Conservation (phyloP, 1,140 invertebrate species). For the Arion vulgaris region DNA sequence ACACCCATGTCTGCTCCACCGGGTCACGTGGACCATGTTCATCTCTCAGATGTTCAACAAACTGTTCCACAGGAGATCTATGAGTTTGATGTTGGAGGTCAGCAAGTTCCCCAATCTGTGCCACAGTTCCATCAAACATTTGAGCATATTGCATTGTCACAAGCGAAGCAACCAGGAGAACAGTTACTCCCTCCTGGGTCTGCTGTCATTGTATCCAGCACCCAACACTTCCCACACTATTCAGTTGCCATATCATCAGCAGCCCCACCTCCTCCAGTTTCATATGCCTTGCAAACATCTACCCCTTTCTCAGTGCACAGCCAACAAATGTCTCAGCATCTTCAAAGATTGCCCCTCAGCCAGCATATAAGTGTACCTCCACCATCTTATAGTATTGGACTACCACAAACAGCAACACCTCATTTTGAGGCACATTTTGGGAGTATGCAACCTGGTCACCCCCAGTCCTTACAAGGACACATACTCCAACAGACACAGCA, state of each 20-base stretch:
- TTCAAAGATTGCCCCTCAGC: background rate
- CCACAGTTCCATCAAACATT: slow-evolving; percentile 34
- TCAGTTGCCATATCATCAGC: slow-evolving; percentile 29
- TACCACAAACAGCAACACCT: background rate
- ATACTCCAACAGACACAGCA: slow-evolving; percentile 25
- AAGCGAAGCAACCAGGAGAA: slow-evolving; percentile 23
- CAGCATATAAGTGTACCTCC: slow-evolving; percentile 26
- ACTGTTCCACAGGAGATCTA: slow-evolving; percentile 18
- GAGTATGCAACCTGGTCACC: slow-evolving; percentile 19
- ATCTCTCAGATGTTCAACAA: background rate
- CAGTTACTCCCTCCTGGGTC: slow-evolving; percentile 22
- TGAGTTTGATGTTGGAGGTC: slow-evolving; percentile 21
- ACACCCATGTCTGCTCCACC: slow-evolving; percentile 20
- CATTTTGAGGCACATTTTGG: slow-evolving; percentile 31
- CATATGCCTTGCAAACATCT: slow-evolving; percentile 17
- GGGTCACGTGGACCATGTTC: slow-evolving; percentile 34
- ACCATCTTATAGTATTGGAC: slow-evolving; percentile 18
- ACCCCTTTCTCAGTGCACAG: slow-evolving; percentile 15
- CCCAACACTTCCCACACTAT: slow-evolving; percentile 33
- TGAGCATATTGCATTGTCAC: slow-evolving; percentile 35
- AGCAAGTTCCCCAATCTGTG: slow-evolving; percentile 1
- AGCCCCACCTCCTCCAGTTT: slow-evolving; percentile 14
- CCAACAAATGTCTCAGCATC: background rate
- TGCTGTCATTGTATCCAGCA: slow-evolving; percentile 32
- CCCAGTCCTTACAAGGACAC: slow-evolving; percentile 4